These are phyloP conservation scores for Hecatera dysodea DNA, from an alignment of 2,888 invertebrate genomes.

Conservation along the genomic window DNA sequence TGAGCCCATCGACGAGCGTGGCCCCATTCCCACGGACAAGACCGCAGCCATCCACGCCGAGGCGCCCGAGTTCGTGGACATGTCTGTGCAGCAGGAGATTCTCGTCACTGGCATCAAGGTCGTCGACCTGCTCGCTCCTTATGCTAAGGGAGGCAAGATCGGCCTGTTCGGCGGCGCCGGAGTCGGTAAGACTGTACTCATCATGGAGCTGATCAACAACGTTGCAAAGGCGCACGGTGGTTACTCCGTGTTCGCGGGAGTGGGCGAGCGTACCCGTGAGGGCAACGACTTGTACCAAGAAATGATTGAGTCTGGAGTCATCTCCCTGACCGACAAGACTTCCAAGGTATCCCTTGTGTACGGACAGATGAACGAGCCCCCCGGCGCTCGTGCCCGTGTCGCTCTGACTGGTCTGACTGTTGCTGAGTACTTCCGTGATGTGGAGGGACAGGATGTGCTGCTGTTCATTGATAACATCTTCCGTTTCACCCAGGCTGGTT, in stretches of 20 bases:
- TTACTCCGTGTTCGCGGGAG: conserved; percentile 98
- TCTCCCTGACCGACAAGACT: conserved; percentile 96
- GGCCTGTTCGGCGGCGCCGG: conserved; percentile 98
- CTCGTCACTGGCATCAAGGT: conserved; percentile 98
- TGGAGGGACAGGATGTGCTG: conserved; percentile 98
- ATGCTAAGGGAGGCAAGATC: conserved; percentile 98
- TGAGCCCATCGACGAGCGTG: conserved; percentile 96
- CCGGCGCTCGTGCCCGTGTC: conserved; percentile 98
- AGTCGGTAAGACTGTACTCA: conserved; percentile 98
- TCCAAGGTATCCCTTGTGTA: conserved; percentile 98
- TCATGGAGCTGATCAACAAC: conserved; percentile 99
- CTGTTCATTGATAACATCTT: conserved; percentile 99
- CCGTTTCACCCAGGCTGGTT: conserved; percentile 98
- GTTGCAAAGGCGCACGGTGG: conserved; percentile 99
- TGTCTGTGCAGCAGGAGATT: conserved; percentile 97
- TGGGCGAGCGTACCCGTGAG: conserved; percentile 98
- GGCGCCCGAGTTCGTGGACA: conserved; percentile 97
- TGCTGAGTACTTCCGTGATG: conserved; percentile 98
- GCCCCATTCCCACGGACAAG: conserved; percentile 95
- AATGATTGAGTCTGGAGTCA: conserved; percentile 98
- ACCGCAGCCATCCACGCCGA: conserved; percentile 96
- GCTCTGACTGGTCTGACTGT: conserved; percentile 98
- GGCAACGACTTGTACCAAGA: conserved; percentile 99
- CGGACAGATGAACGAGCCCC: conserved; percentile 99
- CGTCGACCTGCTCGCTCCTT: conserved; percentile 97